Evolutionary conservation across 2,888 invertebrate species (phyloP).

Genomic region (Scrobipalpa costella): DNA sequence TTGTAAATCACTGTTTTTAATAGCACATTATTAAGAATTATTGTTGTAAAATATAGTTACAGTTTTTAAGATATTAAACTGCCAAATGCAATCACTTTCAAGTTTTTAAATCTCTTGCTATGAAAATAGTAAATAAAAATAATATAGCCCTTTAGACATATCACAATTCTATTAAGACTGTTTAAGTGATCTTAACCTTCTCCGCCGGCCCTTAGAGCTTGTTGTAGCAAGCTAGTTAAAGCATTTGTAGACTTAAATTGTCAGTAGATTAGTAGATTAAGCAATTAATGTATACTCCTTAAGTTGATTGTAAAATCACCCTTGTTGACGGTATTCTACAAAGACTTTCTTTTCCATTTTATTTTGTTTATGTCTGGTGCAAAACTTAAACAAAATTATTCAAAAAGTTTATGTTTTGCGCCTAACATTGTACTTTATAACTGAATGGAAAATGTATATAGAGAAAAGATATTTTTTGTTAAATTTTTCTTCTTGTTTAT

Average conservation of each 20-base stretch:
- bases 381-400: background rate
- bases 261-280: slow-evolving; percentile 63
- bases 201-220: slow-evolving; percentile 54
- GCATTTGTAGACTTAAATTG: slow-evolving; percentile 77
- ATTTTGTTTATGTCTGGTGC: slow-evolving; percentile 36
- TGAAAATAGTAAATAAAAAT: background rate
- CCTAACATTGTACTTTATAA: slow-evolving; percentile 38
- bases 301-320: slow-evolving; percentile 57
- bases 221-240: slow-evolving; percentile 77
- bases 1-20: background rate
- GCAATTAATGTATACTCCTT: slow-evolving; percentile 39
- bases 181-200: slow-evolving; percentile 9
- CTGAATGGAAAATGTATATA: slow-evolving; percentile 63
- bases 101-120: background rate
- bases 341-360: slow-evolving; percentile 45
- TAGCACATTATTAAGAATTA: background rate
- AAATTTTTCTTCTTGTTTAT: slow-evolving; percentile 66
- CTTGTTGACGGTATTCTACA: slow-evolving; percentile 46
- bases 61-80: background rate
- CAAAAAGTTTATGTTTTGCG: slow-evolving; percentile 37
- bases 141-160: slow-evolving; percentile 16
- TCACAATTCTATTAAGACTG: slow-evolving; percentile 22
- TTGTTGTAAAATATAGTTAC: background rate
- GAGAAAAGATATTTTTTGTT: slow-evolving; percentile 70
- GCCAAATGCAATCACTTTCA: background rate